Evolutionary conservation across 2,888 invertebrate genomes (phyloP).

Genomic region (Eupithecia insigniata): DNA sequence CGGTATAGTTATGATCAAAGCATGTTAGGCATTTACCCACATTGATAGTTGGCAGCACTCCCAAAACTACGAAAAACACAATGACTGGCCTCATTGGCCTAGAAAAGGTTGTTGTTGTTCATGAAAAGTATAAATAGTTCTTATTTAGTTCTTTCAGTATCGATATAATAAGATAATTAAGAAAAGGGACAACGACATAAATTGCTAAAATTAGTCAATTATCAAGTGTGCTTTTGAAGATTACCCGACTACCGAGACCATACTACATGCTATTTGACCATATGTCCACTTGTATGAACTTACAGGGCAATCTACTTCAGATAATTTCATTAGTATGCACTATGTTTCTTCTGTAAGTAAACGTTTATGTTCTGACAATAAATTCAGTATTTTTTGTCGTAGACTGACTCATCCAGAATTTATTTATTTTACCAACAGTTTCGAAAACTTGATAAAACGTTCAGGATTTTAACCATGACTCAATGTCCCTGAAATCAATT

Average conservation of each 20-base stretch:
- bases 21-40: constrained; percentile 48
- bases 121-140: background rate
- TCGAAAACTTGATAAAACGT: background rate
- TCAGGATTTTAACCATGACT: constrained; percentile 28
- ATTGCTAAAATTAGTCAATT: background rate
- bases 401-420: background rate
- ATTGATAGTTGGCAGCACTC: constrained; percentile 53
- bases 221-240: background rate
- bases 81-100: background rate
- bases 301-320: too few species aligned
- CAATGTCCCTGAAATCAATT: constrained; percentile 34
- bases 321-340: too few species aligned
- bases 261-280: too few species aligned
- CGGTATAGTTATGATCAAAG: constrained; percentile 41
- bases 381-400: background rate
- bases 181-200: background rate
- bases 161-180: background rate
- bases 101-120: background rate
- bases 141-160: background rate
- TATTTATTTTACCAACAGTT: background rate
- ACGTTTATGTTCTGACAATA: too few species aligned
- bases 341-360: too few species aligned
- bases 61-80: constrained; percentile 48
- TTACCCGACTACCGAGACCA: too few species aligned
- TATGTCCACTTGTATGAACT: too few species aligned